Evolutionary conservation across 2,797 vertebrate species (phyloP).

Genomic region (Megaceryle alcyon): DNA sequence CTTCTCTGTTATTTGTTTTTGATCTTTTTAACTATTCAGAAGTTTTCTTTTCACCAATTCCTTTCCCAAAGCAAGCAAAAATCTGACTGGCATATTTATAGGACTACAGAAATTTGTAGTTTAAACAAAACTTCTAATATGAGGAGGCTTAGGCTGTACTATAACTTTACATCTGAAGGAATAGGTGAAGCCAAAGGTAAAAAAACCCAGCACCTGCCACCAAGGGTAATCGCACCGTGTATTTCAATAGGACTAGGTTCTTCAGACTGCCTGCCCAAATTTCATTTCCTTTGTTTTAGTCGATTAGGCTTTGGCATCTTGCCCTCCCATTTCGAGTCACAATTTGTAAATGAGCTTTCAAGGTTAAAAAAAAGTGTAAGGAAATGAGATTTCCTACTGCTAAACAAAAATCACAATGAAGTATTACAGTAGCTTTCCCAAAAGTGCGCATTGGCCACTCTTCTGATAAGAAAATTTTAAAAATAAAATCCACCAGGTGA

Average conservation of each 20-base stretch:
- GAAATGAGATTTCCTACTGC: background rate
- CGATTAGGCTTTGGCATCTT: background rate
- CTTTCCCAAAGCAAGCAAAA: background rate
- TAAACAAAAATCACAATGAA: background rate
- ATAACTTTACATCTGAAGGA: background rate
- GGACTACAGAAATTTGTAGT: background rate
- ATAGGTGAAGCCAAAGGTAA: background rate
- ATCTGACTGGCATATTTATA: background rate
- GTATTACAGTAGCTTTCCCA: background rate
- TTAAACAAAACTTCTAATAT: background rate
- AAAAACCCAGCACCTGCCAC: background rate
- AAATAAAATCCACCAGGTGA: background rate
- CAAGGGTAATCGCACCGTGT: background rate
- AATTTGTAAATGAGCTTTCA: conserved; percentile 9
- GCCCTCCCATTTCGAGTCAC: background rate
- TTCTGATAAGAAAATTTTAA: background rate
- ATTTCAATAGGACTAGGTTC: background rate
- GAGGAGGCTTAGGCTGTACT: background rate
- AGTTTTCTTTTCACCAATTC: background rate
- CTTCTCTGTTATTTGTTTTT: background rate
- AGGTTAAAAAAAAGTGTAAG: conserved; percentile 5
- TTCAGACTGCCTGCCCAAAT: background rate
- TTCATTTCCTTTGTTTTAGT: background rate
- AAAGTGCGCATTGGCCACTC: background rate
- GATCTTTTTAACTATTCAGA: background rate